These are phyloP conservation scores for Mechanitis mazaeus DNA, from an alignment of 2,888 invertebrate genomes.

Conservation along the genomic window DNA sequence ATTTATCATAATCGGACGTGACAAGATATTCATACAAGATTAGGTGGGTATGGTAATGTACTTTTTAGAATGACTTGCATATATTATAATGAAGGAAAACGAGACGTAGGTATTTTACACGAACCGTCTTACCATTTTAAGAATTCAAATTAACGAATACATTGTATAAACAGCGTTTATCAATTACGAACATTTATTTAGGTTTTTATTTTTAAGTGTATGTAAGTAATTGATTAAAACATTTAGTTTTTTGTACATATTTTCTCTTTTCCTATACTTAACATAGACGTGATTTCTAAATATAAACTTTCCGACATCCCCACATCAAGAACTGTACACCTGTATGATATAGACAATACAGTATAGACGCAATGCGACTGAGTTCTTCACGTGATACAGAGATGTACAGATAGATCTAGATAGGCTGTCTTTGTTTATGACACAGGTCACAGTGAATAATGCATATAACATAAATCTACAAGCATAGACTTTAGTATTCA, in stretches of 20 bases:
- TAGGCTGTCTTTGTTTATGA: conserved; percentile 32
- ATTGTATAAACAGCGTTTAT: no score
- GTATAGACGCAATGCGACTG: conserved; percentile 30
- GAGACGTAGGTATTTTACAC: no score
- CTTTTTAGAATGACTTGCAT: conserved; percentile 1
- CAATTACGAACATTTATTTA: background rate
- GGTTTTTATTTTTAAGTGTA: no score
- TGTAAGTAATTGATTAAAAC: no score
- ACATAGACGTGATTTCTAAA: background rate
- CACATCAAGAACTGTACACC: background rate
- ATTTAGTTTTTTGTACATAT: background rate
- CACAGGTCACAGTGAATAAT: conserved; percentile 10
- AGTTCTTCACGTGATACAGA: conserved; percentile 30
- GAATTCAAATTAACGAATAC: no score
- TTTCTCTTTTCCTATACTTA: background rate
- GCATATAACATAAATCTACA: no score
- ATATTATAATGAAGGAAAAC: no score
- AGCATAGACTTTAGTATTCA: no score
- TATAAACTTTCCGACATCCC: background rate
- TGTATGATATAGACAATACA: background rate
- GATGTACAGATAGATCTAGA: conserved; percentile 29
- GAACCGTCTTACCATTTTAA: no score
- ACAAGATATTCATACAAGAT: background rate
- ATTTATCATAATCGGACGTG: background rate
- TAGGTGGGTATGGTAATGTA: background rate